Evolutionary conservation across 2,888 invertebrate species (phyloP).

Genomic region (Eilema depressum): DNA sequence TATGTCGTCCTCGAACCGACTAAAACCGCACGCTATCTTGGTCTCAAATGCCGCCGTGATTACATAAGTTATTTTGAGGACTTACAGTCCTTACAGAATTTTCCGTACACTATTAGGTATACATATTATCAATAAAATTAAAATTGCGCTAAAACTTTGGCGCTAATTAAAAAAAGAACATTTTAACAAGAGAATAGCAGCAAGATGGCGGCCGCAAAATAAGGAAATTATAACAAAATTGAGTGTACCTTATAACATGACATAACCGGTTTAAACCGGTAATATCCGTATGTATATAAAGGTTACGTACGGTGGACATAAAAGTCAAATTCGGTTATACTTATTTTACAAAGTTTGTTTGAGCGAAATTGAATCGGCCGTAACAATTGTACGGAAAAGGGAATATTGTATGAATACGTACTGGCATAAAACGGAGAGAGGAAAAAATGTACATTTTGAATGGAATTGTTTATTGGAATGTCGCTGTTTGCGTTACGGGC

Average conservation of each 20-base stretch:
- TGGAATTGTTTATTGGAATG: conserved; percentile 47
- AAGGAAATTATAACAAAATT: neutral
- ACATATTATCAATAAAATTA: too few relatives aligned
- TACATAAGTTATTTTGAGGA: too few relatives aligned
- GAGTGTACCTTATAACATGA: neutral
- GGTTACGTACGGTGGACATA: conserved; percentile 10
- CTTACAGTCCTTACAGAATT: too few relatives aligned
- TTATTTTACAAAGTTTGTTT: conserved; percentile 53
- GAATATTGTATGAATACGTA: conserved; percentile 55
- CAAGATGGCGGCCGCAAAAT: neutral
- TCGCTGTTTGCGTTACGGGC: conserved; percentile 27
- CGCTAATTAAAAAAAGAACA: neutral
- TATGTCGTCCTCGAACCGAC: too few relatives aligned
- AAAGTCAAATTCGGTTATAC: conserved; percentile 39
- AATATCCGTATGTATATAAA: neutral
- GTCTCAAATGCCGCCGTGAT: too few relatives aligned
- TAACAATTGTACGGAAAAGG: conserved; percentile 48
- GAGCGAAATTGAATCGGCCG: conserved; percentile 56
- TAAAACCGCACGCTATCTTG: too few relatives aligned
- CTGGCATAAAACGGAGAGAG: conserved; percentile 46
- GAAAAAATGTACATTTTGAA: conserved; percentile 41
- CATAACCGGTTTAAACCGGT: neutral
- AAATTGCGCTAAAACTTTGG: too few relatives aligned
- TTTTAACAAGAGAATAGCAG: neutral
- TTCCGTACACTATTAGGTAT: too few relatives aligned